A percentile compares a stretch with the other conserved stretches of the same genome.
phyloP scores from a whole-genome alignment of 2,113 vertebrate genomes.

The Oryzias celebensis region DNA sequence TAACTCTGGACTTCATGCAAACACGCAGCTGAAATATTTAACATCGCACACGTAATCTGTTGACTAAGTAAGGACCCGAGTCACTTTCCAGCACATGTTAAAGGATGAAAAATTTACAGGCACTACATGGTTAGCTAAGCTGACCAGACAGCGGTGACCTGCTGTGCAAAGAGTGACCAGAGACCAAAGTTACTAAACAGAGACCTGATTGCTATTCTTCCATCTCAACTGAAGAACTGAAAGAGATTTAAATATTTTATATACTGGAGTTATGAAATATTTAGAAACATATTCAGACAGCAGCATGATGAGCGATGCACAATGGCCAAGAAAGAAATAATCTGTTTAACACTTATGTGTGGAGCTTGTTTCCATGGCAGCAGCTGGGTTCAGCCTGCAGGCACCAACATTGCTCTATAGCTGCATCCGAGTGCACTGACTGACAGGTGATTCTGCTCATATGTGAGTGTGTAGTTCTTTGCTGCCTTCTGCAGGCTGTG shows the following conservation, averaged over 20 bases:
- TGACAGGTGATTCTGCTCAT: too few species aligned
- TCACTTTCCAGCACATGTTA: slow-evolving; percentile 22
- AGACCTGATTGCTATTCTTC: neutral
- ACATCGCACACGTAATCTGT: slow-evolving; percentile 20
- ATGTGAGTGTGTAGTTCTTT: neutral
- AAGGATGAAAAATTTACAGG: slow-evolving; percentile 45
- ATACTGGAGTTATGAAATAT: slow-evolving; percentile 4
- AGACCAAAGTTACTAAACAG: neutral
- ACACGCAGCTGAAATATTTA: slow-evolving; percentile 66
- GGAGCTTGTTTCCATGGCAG: slow-evolving; percentile 46
- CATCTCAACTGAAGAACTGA: neutral
- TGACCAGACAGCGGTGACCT: neutral
- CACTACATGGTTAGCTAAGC: slow-evolving; percentile 24
- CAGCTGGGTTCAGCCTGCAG: slow-evolving; percentile 26
- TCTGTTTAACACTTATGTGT: slow-evolving; percentile 13
- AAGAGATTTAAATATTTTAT: slow-evolving; percentile 1
- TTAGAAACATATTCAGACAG: neutral
- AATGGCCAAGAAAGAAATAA: slow-evolving; percentile 20
- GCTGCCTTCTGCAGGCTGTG: neutral
- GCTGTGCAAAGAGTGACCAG: slow-evolving; percentile 20
- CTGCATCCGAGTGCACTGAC: neutral
- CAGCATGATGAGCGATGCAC: slow-evolving; percentile 4
- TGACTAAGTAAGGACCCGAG: slow-evolving; percentile 19
- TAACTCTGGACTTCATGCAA: slow-evolving; percentile 54
- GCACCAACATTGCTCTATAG: slow-evolving; percentile 15